Evolutionary conservation across 1,140 invertebrate species (phyloP).

Genomic region (Penaeus japonicus): DNA sequence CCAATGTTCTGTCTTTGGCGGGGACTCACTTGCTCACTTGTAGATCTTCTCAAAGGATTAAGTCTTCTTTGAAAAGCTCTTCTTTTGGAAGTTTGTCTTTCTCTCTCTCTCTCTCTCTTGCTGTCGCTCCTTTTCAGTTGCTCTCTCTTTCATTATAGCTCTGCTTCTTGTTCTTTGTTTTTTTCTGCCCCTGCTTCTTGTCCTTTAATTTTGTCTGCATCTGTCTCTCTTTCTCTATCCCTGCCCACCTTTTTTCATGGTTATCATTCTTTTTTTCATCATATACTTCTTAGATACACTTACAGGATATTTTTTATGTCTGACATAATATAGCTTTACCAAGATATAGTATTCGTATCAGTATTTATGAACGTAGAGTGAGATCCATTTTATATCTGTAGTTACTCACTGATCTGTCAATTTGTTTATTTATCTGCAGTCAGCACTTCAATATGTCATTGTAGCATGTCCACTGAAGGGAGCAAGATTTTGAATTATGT

Average conservation of each 20-base stretch:
- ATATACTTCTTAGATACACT: background rate
- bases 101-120: too few relatives aligned
- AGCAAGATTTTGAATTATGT: too few relatives aligned
- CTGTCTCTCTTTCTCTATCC: background rate
- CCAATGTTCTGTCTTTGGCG: background rate
- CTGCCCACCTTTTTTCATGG: background rate
- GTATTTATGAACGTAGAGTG: conserved; percentile 7
- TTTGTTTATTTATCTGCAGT: background rate
- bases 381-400: background rate
- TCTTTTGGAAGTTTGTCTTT: too few relatives aligned
- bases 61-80: too few relatives aligned
- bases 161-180: too few relatives aligned
- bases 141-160: too few relatives aligned
- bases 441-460: too few relatives aligned
- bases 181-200: too few relatives aligned
- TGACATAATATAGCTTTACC: background rate
- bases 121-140: too few relatives aligned
- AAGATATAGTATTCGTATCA: conserved; percentile 13
- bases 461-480: too few relatives aligned
- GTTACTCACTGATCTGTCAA: background rate
- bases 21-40: background rate
- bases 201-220: background rate
- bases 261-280: background rate
- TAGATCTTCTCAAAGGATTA: background rate
- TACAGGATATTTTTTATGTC: background rate